These are phyloP conservation scores for Scaptomyza parva DNA, from an alignment of 2,888 invertebrate genomes.

Conservation along the genomic window DNA sequence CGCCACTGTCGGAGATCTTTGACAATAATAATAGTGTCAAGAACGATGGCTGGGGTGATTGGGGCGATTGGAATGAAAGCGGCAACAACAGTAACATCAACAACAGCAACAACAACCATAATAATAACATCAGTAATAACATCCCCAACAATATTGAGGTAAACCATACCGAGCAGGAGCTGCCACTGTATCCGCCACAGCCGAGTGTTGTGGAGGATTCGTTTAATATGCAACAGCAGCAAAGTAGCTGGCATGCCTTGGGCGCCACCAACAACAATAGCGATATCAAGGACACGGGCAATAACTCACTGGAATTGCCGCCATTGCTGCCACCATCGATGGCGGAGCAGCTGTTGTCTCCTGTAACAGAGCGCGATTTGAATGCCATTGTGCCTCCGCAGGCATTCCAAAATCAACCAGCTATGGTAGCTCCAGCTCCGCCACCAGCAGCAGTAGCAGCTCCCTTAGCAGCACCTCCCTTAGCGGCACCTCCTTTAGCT, in stretches of 20 bases:
- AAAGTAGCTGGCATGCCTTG: slow-evolving; percentile 76
- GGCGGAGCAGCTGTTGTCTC: slow-evolving; percentile 19
- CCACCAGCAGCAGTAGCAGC: slow-evolving; percentile 1
- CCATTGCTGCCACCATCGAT: slow-evolving; percentile 47
- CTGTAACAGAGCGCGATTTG: slow-evolving; percentile 54
- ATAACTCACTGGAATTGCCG: slow-evolving; percentile 38
- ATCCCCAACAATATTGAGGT: slow-evolving; percentile 24
- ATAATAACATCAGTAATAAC: slow-evolving; percentile 39
- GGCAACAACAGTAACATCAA: slow-evolving; percentile 40
- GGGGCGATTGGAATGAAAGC: slow-evolving; percentile 83
- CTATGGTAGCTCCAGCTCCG: slow-evolving; percentile 20
- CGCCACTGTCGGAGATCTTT: slow-evolving; percentile 49
- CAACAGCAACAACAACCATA: slow-evolving; percentile 38
- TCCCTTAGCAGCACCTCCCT: slow-evolving; percentile 1
- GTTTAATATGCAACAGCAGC: slow-evolving; percentile 85
- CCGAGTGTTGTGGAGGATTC: slow-evolving; percentile 86
- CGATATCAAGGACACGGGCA: slow-evolving; percentile 12
- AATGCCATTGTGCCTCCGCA: slow-evolving; percentile 71
- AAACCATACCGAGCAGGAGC: slow-evolving; percentile 34
- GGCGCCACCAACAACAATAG: slow-evolving; percentile 24
- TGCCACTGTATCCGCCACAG: not conserved
- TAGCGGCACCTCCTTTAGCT: not conserved
- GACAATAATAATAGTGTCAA: slow-evolving; percentile 66
- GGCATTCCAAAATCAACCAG: slow-evolving; percentile 62
- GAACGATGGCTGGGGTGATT: slow-evolving; percentile 83